Evolutionary conservation across 2,113 vertebrate genomes (phyloP).

Genomic region (Zapornia atra): DNA sequence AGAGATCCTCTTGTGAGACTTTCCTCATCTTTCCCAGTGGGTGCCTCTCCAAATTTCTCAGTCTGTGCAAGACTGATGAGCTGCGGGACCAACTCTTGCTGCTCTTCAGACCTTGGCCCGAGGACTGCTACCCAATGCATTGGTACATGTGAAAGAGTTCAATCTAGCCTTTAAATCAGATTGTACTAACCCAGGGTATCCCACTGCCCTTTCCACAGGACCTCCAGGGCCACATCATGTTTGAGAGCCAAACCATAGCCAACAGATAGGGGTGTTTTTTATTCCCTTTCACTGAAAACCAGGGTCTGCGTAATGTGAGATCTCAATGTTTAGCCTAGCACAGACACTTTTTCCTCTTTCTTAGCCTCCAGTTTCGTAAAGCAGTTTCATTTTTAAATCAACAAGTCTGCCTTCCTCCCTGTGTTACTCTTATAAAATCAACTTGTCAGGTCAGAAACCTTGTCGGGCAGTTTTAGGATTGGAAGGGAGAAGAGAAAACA

Average conservation of each 20-base stretch:
- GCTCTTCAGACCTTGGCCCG: not conserved
- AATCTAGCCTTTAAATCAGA: not conserved
- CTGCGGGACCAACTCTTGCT: not conserved
- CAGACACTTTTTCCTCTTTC: not conserved
- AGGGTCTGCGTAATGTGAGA: not conserved
- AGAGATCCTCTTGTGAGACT: not conserved
- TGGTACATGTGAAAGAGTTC: not conserved
- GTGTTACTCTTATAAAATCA: not conserved
- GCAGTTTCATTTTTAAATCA: not conserved
- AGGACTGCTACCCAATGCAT: not conserved
- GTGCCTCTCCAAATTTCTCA: not conserved
- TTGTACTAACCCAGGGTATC: not conserved
- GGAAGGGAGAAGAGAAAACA: not conserved
- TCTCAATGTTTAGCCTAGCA: not conserved
- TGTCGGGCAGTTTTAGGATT: not conserved
- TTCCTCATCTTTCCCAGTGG: not conserved
- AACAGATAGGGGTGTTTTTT: not conserved
- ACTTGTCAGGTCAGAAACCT: not conserved
- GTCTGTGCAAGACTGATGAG: not conserved
- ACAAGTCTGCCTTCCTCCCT: not conserved
- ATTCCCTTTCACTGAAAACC: not conserved
- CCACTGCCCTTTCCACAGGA: not conserved
- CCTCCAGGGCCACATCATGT: not conserved
- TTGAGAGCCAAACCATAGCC: not conserved
- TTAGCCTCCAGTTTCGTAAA: not conserved